A percentile compares a stretch with the other conserved stretches of the same genome.
phyloP scores from a whole-genome alignment of 2,888 invertebrate genomes.

The Cosmia trapezina region DNA sequence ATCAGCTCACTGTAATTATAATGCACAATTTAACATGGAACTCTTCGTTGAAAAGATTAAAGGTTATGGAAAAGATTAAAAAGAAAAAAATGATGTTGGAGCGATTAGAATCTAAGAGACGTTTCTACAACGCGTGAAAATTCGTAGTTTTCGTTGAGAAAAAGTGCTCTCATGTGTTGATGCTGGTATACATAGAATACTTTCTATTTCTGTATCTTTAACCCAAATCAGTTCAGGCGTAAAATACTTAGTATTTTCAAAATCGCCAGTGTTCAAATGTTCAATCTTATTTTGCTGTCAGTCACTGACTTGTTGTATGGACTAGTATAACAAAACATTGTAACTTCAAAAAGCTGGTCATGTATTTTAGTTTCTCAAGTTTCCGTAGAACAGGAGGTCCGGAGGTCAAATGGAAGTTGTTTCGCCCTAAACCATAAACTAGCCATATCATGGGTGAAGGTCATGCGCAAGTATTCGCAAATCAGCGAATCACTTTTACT shows the following conservation, averaged over 20 bases:
- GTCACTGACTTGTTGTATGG: neutral
- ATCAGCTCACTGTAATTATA: conserved; percentile 48
- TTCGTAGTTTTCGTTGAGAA: neutral
- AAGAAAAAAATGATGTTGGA: conserved; percentile 16
- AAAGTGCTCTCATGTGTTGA: neutral
- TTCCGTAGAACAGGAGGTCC: neutral
- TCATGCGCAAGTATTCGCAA: conserved; percentile 39
- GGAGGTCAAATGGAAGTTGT: conserved; percentile 9
- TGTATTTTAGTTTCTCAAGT: neutral
- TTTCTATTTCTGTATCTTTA: conserved; percentile 32
- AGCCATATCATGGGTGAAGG: conserved; percentile 38
- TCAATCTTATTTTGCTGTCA: too few species aligned
- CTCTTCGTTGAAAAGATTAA: neutral
- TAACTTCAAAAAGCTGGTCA: neutral
- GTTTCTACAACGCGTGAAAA: neutral
- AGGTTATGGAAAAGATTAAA: conserved; percentile 17
- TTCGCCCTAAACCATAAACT: conserved; percentile 5
- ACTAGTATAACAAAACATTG: neutral
- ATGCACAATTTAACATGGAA: conserved; percentile 51
- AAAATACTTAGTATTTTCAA: neutral
- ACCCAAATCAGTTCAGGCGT: conserved; percentile 11
- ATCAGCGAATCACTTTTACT: conserved; percentile 39
- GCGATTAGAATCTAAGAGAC: neutral
- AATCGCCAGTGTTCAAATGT: neutral
- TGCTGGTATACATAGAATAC: neutral